A percentile compares a stretch with the other conserved stretches of the same genome.
Evolutionary conservation across 2,797 vertebrate species (phyloP).

Genomic region (Sandelia bainsii): DNA sequence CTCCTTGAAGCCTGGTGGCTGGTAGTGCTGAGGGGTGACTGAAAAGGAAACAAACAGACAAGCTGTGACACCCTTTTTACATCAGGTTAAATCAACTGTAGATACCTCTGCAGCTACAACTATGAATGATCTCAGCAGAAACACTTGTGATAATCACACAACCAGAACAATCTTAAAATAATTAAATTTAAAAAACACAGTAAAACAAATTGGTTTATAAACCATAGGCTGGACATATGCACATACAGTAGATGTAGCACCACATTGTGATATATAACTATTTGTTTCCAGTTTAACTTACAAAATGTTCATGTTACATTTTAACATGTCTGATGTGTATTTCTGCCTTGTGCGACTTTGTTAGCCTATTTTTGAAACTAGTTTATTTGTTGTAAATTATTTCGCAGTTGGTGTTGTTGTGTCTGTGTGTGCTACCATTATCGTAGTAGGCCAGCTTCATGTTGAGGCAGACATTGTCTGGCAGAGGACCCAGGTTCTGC

Average conservation of each 20-base stretch:
- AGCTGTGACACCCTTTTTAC: neutral
- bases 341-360: neutral
- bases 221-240: too few relatives aligned
- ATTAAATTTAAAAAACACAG: neutral
- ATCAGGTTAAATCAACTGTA: neutral
- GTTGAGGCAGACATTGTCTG: constrained; percentile 89
- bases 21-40: constrained; percentile 95
- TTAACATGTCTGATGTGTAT: too few relatives aligned
- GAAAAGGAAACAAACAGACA: constrained; percentile 10
- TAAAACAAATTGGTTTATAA: too few relatives aligned
- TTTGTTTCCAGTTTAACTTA: neutral
- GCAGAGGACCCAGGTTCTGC: constrained; percentile 94
- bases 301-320: neutral
- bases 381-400: too few relatives aligned
- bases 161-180: neutral
- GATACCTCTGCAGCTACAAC: too few relatives aligned
- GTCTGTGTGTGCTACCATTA: constrained; percentile 82
- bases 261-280: neutral
- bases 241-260: neutral
- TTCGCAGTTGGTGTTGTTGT: neutral
- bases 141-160: neutral
- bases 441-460: constrained; percentile 97
- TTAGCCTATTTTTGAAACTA: too few relatives aligned
- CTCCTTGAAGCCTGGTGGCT: constrained; percentile 94
- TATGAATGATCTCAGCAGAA: neutral